Conservation (phyloP, 2,888 invertebrate genomes). For the Neoitamus cyanurus region DNA sequence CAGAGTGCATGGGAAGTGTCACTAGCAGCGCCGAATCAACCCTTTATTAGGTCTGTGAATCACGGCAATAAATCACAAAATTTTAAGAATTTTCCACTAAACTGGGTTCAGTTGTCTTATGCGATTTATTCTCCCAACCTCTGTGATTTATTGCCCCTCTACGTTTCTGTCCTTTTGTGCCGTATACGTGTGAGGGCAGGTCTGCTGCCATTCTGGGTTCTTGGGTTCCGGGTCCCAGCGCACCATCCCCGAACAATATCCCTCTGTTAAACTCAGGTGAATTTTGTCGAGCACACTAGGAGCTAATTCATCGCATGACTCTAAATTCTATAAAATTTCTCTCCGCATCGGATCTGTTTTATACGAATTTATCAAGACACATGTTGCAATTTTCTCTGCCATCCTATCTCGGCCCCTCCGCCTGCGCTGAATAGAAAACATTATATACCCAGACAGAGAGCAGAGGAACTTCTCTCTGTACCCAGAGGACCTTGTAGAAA, state of each 20-base stretch:
- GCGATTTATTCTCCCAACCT: constrained; percentile 5
- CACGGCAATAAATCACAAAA: constrained; percentile 17
- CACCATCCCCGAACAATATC: background rate
- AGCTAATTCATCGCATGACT: background rate
- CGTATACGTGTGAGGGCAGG: background rate
- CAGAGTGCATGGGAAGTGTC: background rate
- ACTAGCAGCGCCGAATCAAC: constrained; percentile 4
- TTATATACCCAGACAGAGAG: too few species aligned
- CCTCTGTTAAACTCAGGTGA: background rate
- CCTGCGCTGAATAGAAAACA: too few species aligned
- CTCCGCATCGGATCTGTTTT: background rate
- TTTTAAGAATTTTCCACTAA: constrained; percentile 32
- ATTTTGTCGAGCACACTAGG: background rate
- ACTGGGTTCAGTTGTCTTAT: constrained; percentile 15
- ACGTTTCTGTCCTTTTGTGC: background rate
- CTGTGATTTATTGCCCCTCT: background rate
- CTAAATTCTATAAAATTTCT: background rate
- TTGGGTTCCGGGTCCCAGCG: background rate
- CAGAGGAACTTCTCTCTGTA: background rate
- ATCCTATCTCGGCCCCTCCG: background rate
- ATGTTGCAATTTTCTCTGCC: background rate
- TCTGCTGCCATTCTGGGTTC: background rate
- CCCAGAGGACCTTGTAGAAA: background rate
- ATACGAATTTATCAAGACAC: background rate
- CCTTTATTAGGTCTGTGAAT: constrained; percentile 19